A percentile compares a stretch with the other conserved stretches of the same genome.
These are phyloP conservation scores for Psylliodes chrysocephalus DNA, from an alignment of 2,888 invertebrate genomes.

Conservation along the genomic window DNA sequence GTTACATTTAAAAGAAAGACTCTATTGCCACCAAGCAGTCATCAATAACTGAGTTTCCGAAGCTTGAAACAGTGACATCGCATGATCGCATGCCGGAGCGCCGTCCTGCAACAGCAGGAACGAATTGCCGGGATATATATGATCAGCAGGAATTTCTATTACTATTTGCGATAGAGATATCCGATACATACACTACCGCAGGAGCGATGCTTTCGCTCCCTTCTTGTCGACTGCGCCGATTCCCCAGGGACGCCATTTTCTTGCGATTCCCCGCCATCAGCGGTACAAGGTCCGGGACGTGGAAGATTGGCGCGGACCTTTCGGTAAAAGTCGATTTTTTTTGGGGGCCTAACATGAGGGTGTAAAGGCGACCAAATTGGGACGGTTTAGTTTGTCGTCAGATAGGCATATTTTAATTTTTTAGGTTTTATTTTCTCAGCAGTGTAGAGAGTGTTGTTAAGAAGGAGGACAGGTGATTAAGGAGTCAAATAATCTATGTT, in stretches of 20 bases:
- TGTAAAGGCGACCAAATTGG: no score
- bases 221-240: conserved; percentile 40
- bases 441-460: no score
- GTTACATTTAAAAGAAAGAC: no score
- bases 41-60: not conserved
- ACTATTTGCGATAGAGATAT: conserved; percentile 58
- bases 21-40: no score
- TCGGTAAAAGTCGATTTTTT: conserved; percentile 42
- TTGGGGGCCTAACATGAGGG: no score
- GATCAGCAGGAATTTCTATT: conserved; percentile 54
- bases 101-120: not conserved
- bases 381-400: no score
- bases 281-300: conserved; percentile 56
- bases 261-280: conserved; percentile 56
- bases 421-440: no score
- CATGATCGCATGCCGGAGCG: conserved; percentile 51
- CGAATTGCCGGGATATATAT: conserved; percentile 33
- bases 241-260: conserved; percentile 53
- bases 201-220: conserved; percentile 57
- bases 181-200: conserved; percentile 53
- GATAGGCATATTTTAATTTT: no score
- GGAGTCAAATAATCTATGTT: no score
- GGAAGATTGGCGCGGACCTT: conserved; percentile 60
- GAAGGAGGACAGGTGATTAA: no score
- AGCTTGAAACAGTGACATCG: conserved; percentile 41